Evolutionary conservation across 2,113 vertebrate species (phyloP), one percentile per base, ranked within the genome.

Genomic region (Neoarius graeffei): DNA sequence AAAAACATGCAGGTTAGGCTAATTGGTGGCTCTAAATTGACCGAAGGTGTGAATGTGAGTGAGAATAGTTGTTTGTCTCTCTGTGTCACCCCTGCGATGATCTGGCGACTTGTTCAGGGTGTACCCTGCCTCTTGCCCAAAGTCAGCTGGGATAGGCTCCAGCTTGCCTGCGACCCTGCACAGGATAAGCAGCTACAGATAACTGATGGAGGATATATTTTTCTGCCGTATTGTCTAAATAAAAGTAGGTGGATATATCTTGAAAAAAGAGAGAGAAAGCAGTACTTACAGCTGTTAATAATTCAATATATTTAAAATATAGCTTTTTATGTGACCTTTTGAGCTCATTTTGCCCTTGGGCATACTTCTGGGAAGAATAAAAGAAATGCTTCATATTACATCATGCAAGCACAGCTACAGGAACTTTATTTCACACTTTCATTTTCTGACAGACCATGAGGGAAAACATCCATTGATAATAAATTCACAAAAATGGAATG

Each of bases 401-500:
- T 64, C 23, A 86, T 30, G 2, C 59, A 35, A 60, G 52, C 35
- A 66, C 15, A 17, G 4, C 30, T 76, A 52, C 54, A 81, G 27
- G n/a, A 59, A 66, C n/a, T 77, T 66, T 30, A 76, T 52, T 81
- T 76, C 79, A 74, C 69, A 81, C 81, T 52, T 79, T 76, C 30
- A 13, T 73, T 19, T 17, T 13, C 83, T 20, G n/a, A 66, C 48
- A 83, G 42, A 85, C 76, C n/a, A 25, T 13, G 11, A 67, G 69
- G 25, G 52, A 80, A 50, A 27, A 64, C 20, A 59, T 17, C 60
- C 19, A 66, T 76, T 83, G 62, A 86, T 81, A 81, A 81, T 88
- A 81, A 59, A 88, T 88, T 86, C 60, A 42, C 62, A 27, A 69
- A 76, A 88, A 81, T 81, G 30, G 69, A 86, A 86, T 88, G 57